Conservation (phyloP, 2,888 invertebrate species). For the Syritta pipiens region DNA sequence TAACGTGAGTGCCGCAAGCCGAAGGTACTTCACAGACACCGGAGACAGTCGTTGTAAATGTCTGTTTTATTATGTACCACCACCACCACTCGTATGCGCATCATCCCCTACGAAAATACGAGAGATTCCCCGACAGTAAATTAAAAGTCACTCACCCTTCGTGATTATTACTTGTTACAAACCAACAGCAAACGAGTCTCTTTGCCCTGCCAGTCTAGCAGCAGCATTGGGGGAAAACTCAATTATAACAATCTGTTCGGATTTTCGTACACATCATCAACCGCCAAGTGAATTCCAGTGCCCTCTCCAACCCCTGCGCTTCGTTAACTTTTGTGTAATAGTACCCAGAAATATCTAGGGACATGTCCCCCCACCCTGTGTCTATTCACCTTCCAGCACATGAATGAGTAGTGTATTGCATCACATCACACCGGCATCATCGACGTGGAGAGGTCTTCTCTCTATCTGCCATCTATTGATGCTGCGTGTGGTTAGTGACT, state of each 20-base stretch:
- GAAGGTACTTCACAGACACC: conserved; percentile 5
- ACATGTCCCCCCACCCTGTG: conserved; percentile 26
- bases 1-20: too few relatives aligned
- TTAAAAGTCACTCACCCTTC: conserved; percentile 78
- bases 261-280: conserved; percentile 75
- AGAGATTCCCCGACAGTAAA: conserved; percentile 73
- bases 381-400: conserved; percentile 22
- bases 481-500: neutral
- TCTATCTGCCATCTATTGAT: conserved; percentile 25
- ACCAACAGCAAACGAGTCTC: conserved; percentile 9
- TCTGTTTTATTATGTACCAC: conserved; percentile 27
- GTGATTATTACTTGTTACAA: conserved; percentile 45
- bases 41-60: conserved; percentile 8
- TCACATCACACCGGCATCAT: neutral
- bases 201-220: conserved; percentile 49
- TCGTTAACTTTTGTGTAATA: conserved; percentile 32
- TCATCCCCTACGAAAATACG: conserved; percentile 30
- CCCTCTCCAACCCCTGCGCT: conserved; percentile 37
- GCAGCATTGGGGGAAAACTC: conserved; percentile 75
- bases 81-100: conserved; percentile 13
- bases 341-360: conserved; percentile 35
- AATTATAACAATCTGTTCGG: conserved; percentile 80
- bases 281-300: conserved; percentile 60
- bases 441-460: too few relatives aligned
- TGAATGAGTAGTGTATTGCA: conserved; percentile 8